These are phyloP conservation scores for Therioaphis trifolii DNA, from an alignment of 2,888 invertebrate genomes.

Conservation along the genomic window DNA sequence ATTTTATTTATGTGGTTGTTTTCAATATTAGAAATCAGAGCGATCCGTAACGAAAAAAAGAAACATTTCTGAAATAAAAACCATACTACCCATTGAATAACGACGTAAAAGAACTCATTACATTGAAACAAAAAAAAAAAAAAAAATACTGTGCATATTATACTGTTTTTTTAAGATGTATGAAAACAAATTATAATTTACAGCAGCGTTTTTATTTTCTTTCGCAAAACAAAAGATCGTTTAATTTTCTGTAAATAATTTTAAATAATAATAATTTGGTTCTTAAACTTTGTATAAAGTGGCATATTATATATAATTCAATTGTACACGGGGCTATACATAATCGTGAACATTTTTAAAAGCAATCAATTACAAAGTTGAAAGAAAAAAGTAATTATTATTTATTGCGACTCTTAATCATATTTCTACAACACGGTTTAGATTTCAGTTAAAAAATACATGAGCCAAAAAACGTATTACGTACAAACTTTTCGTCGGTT, in stretches of 20 bases:
- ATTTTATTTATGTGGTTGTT: too few relatives aligned
- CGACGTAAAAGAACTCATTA: slow-evolving; percentile 12
- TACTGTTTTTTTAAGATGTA: too few relatives aligned
- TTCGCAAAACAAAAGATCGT: not conserved
- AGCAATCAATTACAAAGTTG: slow-evolving; percentile 4
- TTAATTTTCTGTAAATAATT: not conserved
- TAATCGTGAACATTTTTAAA: slow-evolving; percentile 13
- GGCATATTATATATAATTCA: slow-evolving; percentile 30
- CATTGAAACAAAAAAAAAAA: too few relatives aligned
- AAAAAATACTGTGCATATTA: too few relatives aligned
- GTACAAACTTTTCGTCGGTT: slow-evolving; percentile 39
- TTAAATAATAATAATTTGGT: not conserved
- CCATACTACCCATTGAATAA: too few relatives aligned
- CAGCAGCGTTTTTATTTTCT: not conserved
- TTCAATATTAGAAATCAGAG: too few relatives aligned
- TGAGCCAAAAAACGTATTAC: slow-evolving; percentile 25
- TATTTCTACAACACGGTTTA: slow-evolving; percentile 12
- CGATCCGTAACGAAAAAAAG: too few relatives aligned
- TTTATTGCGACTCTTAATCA: not conserved
- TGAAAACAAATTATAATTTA: slow-evolving; percentile 12
- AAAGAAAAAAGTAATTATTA: not conserved
- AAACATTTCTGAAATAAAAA: too few relatives aligned
- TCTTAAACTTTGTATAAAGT: not conserved
- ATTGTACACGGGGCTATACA: not conserved
- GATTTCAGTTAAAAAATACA: slow-evolving; percentile 45